Evolutionary conservation across 2,888 invertebrate genomes (phyloP).

Genomic region (Desoria tigrina): DNA sequence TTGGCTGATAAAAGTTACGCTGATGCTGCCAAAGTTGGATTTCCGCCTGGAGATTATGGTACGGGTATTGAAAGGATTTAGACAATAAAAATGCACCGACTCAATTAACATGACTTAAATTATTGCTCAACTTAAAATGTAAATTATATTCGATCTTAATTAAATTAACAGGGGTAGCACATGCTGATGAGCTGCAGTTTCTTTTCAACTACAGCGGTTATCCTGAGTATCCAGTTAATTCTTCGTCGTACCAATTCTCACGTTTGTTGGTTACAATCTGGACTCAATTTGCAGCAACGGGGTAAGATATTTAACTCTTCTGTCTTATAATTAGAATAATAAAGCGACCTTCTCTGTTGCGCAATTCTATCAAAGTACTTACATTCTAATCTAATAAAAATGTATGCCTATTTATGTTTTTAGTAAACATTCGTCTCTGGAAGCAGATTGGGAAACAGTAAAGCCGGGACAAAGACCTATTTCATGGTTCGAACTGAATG

Average conservation of each 20-base stretch:
- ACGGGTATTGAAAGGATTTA: background rate
- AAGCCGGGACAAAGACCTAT: background rate
- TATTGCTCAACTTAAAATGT: too few species aligned
- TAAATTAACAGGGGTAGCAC: constrained; percentile 13
- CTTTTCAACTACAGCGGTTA: constrained; percentile 35
- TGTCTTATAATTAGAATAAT: constrained; percentile 6
- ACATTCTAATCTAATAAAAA: background rate
- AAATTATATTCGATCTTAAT: too few species aligned
- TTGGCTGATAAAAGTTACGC: constrained; percentile 31
- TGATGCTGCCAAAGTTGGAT: constrained; percentile 4
- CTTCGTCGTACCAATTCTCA: constrained; percentile 32
- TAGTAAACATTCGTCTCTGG: background rate
- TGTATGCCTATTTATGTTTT: constrained; percentile 1
- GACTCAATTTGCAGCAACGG: constrained; percentile 36
- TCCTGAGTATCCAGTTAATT: constrained; percentile 28
- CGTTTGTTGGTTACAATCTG: constrained; percentile 32
- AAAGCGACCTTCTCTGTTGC: too few species aligned
- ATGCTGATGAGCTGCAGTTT: constrained; percentile 43
- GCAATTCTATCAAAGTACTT: background rate
- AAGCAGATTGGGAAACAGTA: constrained; percentile 19
- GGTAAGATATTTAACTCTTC: constrained; percentile 25
- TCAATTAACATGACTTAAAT: too few species aligned
- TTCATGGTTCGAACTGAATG: constrained; percentile 38
- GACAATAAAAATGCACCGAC: too few species aligned
- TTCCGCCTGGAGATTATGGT: constrained; percentile 22